Base-by-base conservation (phyloP, 2,113 vertebrate species). In the Zapus hudsonius region DNA sequence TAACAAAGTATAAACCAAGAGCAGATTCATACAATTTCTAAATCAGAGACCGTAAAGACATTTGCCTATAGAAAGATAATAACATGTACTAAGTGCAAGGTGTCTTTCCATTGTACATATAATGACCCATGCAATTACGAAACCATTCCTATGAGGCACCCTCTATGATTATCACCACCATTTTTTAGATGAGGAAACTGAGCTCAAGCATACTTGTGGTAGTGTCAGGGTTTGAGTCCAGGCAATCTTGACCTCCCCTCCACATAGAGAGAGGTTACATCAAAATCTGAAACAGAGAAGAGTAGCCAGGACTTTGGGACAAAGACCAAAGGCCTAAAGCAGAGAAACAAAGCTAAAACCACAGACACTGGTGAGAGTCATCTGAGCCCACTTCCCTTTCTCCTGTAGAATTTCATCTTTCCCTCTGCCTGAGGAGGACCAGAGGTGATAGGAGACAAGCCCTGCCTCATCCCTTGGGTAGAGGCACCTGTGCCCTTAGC, bases 1-100 rank as follows among this genome's bases (percentile, higher is more conserved):
- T 40, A 40, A 33, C 25, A 38, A 61, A 47, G 3, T 12, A n/a
- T 42, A 59, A 75, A 55, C 29, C 44, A 23, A 75, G 52, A 63
- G 42, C n/a, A 75, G 44, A 75, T 55, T 84, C 23, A 57, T 5
- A 74, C 40, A 70, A 82, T 78, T 90, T 74, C 25, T 64, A 70
- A 93, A 78, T 19, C 33, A 76, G 42, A 73, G 55, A 40, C 38
- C 29, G 27, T 63, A 74, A 73, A 61, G 31, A 42, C 52, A 12
- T 15, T 52, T 52, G 52, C 16, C 52, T 64, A 76, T 80, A 47
- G 42, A 59, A 61, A 3, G 27, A 22, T 42, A 52, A 2, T 7
- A 25, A 55, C 52, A 74, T 1, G 20, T 22, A 40, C 0, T 42
- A 29, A 36, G 31, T 25, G 3, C 29, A 15, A 19, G 83, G 17